Conservation (phyloP, 64 coral and sea anemone species). For the Hydrozoanthus tunicans region DNA sequence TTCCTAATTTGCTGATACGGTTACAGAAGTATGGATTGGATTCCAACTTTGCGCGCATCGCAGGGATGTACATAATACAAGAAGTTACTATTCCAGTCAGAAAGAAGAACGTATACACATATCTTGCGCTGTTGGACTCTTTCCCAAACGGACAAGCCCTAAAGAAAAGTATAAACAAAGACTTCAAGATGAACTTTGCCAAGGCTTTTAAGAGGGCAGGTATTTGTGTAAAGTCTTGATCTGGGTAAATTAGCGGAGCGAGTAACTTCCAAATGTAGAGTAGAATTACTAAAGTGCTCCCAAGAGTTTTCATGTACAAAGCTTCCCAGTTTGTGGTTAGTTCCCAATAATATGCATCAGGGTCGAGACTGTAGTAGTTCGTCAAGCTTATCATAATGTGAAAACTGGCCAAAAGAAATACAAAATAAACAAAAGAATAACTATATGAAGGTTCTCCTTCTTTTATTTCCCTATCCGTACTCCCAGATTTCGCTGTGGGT, state of each 20-base stretch:
- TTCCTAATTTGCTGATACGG: constrained; percentile 73
- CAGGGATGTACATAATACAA: constrained; percentile 78
- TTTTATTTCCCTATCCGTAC: neutral
- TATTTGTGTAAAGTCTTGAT: constrained; percentile 57
- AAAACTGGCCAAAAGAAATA: constrained; percentile 61
- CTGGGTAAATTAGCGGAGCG: constrained; percentile 68
- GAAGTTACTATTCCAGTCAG: constrained; percentile 68
- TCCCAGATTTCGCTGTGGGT: neutral
- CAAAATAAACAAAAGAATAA: constrained; percentile 60
- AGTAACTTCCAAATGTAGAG: constrained; percentile 79
- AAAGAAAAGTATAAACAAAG: constrained; percentile 69
- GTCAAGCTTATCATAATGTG: constrained; percentile 72
- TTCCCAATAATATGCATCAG: constrained; percentile 35
- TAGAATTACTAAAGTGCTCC: constrained; percentile 48
- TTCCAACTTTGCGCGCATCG: constrained; percentile 57
- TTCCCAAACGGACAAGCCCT: constrained; percentile 70
- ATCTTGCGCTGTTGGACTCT: constrained; percentile 72
- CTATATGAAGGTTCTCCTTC: constrained; percentile 31
- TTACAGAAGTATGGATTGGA: constrained; percentile 85
- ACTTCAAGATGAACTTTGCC: constrained; percentile 65
- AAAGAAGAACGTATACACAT: constrained; percentile 83
- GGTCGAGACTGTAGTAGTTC: constrained; percentile 46
- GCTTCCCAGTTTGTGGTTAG: constrained; percentile 70
- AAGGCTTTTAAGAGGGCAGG: constrained; percentile 66
- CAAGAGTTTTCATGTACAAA: constrained; percentile 66